phyloP scores from a whole-genome alignment of 30 jellyfish, hydroid and myxozoan genomes.

The Aurelia coerulea region DNA sequence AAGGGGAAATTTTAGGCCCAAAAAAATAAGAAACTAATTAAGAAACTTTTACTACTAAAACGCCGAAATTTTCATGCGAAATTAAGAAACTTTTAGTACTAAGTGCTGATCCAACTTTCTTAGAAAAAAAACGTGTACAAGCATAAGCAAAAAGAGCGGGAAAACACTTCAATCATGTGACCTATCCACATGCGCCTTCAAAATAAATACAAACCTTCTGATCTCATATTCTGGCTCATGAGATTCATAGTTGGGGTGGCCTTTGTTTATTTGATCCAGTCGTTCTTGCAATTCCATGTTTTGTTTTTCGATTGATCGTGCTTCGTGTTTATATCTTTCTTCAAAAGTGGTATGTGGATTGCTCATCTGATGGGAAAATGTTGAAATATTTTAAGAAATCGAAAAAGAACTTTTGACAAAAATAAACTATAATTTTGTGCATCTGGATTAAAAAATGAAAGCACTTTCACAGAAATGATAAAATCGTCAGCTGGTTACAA shows the following conservation, averaged over 20 bases:
- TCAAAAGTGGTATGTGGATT: constrained; percentile 32
- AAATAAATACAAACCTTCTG: constrained; percentile 13
- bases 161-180: too few species aligned
- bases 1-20: too few species aligned
- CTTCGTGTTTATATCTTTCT: constrained; percentile 24
- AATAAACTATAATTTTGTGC: background rate
- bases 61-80: too few species aligned
- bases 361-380: background rate
- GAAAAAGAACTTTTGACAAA: background rate
- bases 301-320: constrained; percentile 17
- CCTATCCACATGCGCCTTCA: too few species aligned
- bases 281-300: constrained; percentile 33
- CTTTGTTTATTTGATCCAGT: constrained; percentile 14
- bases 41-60: too few species aligned
- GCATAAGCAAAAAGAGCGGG: too few species aligned
- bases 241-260: constrained; percentile 14
- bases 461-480: background rate
- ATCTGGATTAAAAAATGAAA: background rate
- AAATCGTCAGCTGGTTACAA: too few species aligned
- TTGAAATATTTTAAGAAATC: background rate
- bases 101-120: too few species aligned
- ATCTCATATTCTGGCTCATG: background rate
- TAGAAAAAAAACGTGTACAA: too few species aligned
- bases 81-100: too few species aligned
- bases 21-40: too few species aligned